These are phyloP conservation scores for Apostichopus leukothele DNA, from an alignment of 53 echinoderm and acorn worm species.

Conservation along the genomic window DNA sequence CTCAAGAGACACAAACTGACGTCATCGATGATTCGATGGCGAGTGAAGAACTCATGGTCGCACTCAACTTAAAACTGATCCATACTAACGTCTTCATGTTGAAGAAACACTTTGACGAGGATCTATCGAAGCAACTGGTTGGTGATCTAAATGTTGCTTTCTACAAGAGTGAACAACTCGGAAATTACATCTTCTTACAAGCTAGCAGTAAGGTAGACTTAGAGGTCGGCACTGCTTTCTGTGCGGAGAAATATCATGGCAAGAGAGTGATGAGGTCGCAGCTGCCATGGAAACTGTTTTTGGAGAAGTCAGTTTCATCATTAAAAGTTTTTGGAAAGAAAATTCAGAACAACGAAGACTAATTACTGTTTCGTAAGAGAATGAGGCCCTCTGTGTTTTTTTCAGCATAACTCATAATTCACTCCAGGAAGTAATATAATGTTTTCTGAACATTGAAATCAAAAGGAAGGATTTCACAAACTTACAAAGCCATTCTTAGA, in stretches of 20 bases:
- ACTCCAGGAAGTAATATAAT: no score
- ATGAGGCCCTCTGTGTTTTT: no score
- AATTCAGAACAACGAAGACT: no score
- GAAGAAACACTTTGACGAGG: not conserved
- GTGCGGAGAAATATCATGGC: slow-evolving; percentile 19
- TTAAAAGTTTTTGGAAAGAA: not conserved
- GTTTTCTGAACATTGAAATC: no score
- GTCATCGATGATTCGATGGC: not conserved
- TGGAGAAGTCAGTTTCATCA: not conserved
- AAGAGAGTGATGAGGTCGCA: not conserved
- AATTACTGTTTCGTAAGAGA: no score
- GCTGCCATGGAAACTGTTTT: not conserved
- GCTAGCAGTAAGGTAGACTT: not conserved
- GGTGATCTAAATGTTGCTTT: slow-evolving; percentile 14
- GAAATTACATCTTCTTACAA: slow-evolving; percentile 13
- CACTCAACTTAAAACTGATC: not conserved
- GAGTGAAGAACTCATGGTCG: not conserved
- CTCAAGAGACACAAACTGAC: slow-evolving; percentile 8
- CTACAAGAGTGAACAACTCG: not conserved
- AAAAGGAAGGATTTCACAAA: no score
- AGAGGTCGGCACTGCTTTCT: not conserved
- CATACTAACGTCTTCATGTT: slow-evolving; percentile 25
- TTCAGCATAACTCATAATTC: no score
- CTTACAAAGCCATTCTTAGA: no score
- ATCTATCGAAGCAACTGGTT: not conserved